Percentiles rank a stretch among this genome's conserved stretches.
These are phyloP conservation scores for Harpalus rufipes DNA, from an alignment of 2,888 invertebrate genomes.

Conservation along the genomic window DNA sequence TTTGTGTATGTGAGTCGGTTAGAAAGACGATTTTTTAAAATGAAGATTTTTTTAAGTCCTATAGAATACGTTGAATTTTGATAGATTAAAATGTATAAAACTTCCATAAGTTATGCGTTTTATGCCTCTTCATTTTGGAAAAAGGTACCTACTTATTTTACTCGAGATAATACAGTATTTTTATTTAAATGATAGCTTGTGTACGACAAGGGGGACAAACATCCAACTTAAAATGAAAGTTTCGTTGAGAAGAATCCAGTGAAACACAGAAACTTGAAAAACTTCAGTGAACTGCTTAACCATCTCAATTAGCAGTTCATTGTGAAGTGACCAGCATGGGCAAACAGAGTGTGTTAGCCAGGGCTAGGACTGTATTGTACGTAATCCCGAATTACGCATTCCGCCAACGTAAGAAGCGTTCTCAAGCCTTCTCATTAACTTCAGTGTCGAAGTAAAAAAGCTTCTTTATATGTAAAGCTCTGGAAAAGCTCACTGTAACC, in stretches of 20 bases:
- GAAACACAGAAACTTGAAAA: conserved; percentile 23
- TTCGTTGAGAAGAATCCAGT: neutral
- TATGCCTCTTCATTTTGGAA: no score
- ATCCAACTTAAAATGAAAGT: neutral
- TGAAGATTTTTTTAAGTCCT: no score
- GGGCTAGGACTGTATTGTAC: conserved; percentile 13
- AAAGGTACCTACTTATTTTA: no score
- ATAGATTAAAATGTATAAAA: no score
- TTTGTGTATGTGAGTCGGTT: no score
- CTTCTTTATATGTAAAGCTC: conserved; percentile 60
- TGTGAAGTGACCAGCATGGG: conserved; percentile 37
- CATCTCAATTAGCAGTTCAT: conserved; percentile 49
- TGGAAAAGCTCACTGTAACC: conserved; percentile 15
- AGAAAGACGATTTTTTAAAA: no score
- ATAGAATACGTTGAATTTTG: no score
- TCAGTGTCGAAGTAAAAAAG: conserved; percentile 50
- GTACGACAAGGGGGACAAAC: neutral
- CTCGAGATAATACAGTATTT: neutral
- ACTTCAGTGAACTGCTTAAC: conserved; percentile 42
- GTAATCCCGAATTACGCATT: conserved; percentile 60
- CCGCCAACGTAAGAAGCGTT: conserved; percentile 49
- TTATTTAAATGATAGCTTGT: neutral
- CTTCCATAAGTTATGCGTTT: no score
- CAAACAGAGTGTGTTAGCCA: conserved; percentile 23
- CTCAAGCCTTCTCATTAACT: conserved; percentile 58